Evolutionary conservation across 2,113 vertebrate genomes (phyloP).

Genomic region (Salminus brasiliensis): DNA sequence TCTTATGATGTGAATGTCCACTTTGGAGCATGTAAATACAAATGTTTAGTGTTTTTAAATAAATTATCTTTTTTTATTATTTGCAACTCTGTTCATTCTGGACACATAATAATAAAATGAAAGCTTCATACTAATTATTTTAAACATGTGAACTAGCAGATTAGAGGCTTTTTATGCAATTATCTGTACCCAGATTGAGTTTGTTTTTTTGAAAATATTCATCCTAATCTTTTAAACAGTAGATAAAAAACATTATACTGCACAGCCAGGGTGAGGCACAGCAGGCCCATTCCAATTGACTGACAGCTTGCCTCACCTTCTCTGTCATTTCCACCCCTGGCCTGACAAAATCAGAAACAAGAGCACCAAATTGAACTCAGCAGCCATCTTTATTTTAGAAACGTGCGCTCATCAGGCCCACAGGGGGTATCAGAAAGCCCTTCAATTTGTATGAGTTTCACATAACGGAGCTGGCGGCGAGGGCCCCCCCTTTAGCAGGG

Average conservation of each 20-base stretch:
- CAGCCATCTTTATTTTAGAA: slow-evolving; percentile 40
- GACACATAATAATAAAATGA: too few species aligned
- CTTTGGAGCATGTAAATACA: too few species aligned
- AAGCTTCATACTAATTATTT: background rate
- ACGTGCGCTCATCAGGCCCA: slow-evolving; percentile 7
- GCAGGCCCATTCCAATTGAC: slow-evolving; percentile 16
- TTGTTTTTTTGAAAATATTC: background rate
- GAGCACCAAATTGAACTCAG: slow-evolving; percentile 23
- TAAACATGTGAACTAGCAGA: background rate
- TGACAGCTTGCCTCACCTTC: slow-evolving; percentile 42
- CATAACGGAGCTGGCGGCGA: background rate
- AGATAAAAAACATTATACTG: background rate
- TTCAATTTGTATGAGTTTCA: slow-evolving; percentile 16
- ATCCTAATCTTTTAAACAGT: background rate
- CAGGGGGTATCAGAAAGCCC: slow-evolving; percentile 20
- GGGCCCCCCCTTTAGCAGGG: background rate
- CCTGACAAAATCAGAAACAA: slow-evolving; percentile 45
- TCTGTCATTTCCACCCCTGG: slow-evolving; percentile 32
- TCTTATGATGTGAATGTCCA: too few species aligned
- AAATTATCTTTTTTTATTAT: too few species aligned
- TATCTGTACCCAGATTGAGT: background rate
- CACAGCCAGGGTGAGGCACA: background rate
- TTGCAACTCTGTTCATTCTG: too few species aligned
- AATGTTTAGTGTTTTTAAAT: too few species aligned
- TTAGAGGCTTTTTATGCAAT: too few species aligned